Conservation (phyloP, 1,140 invertebrate genomes). For the Nixonia krombeini region DNA sequence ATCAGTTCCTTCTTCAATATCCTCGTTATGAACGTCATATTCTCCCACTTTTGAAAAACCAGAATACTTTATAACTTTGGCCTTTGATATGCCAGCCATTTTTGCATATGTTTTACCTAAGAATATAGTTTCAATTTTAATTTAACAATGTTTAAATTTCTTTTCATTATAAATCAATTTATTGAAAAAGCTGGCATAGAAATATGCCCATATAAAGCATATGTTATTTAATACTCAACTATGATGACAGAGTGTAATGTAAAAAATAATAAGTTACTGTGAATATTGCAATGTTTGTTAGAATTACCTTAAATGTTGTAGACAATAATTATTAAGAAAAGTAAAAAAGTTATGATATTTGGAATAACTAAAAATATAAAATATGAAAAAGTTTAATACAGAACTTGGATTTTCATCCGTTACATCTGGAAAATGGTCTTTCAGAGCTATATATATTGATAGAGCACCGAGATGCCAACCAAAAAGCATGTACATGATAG, state of each 20-base stretch:
- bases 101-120: slow-evolving; percentile 29
- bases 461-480: slow-evolving; percentile 24
- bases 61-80: slow-evolving; percentile 7
- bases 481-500: slow-evolving; percentile 18
- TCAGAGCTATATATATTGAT: not conserved
- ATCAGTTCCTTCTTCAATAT: not conserved
- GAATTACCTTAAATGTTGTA: too few species aligned
- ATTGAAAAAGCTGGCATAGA: too few species aligned
- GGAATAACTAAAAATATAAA: not conserved
- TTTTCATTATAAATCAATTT: too few species aligned
- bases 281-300: too few species aligned
- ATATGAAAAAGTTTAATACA: too few species aligned
- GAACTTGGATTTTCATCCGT: not conserved
- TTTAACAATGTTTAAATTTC: too few species aligned
- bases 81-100: slow-evolving; percentile 15
- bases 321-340: too few species aligned
- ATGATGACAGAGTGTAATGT: too few species aligned
- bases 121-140: too few species aligned
- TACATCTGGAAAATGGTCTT: not conserved
- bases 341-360: not conserved
- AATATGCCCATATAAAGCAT: too few species aligned
- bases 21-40: slow-evolving; percentile 18
- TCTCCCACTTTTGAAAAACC: slow-evolving; percentile 9
- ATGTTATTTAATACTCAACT: too few species aligned
- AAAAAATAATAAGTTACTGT: too few species aligned